These are phyloP conservation scores for Cardiocondyla obscurior DNA, from an alignment of 1,140 invertebrate genomes.

Conservation along the genomic window DNA sequence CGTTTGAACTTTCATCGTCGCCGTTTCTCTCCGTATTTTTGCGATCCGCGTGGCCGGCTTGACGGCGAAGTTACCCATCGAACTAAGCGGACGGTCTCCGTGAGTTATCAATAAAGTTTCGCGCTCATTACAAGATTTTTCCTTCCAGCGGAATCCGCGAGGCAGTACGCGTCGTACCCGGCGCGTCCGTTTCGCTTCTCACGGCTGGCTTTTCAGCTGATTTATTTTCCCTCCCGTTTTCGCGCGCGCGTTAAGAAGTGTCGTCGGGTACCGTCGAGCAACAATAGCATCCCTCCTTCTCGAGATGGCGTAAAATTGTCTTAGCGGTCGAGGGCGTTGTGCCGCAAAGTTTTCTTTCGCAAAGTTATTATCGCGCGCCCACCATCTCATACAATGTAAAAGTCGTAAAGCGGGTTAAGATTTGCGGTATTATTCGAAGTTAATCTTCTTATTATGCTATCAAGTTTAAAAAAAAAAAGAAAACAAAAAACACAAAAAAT, in stretches of 20 bases:
- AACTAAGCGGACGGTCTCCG: neutral
- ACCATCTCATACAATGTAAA: conserved; percentile 39
- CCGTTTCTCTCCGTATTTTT: neutral
- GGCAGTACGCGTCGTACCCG: no score
- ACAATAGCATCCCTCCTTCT: neutral
- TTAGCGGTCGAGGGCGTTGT: neutral
- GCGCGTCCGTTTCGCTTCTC: conserved; percentile 1
- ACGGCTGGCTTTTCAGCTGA: neutral
- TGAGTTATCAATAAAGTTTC: conserved; percentile 23
- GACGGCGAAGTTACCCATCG: conserved; percentile 7
- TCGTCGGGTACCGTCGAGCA: neutral
- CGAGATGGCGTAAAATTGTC: conserved; percentile 20
- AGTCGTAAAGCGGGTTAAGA: conserved; percentile 39
- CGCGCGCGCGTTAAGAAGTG: conserved; percentile 18
- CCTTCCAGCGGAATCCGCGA: no score
- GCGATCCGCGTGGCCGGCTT: neutral
- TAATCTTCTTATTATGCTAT: conserved; percentile 55
- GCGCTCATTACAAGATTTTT: conserved; percentile 21
- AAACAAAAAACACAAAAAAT: no score
- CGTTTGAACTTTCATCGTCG: conserved; percentile 29
- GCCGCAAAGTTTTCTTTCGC: conserved; percentile 35
- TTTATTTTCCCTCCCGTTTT: conserved; percentile 11
- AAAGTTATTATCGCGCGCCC: conserved; percentile 21
- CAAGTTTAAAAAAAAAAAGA: no score
- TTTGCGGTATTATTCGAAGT: conserved; percentile 48